A percentile compares a stretch with the other conserved stretches of the same genome.
These are phyloP conservation scores for Chirona hameri DNA, from an alignment of 2,888 invertebrate species.

Conservation along the genomic window DNA sequence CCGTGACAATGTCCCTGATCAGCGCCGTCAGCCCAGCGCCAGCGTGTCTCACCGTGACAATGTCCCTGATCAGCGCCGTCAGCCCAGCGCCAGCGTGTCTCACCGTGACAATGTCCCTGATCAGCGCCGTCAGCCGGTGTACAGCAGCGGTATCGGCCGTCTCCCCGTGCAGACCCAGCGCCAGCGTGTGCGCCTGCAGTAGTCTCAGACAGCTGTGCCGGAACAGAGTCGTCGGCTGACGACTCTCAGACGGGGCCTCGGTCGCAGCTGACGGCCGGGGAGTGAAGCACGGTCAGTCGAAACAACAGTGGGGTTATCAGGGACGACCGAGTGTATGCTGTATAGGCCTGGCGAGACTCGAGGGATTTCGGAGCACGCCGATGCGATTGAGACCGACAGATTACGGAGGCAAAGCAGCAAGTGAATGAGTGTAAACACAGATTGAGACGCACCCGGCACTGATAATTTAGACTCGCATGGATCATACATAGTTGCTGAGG, in stretches of 20 bases:
- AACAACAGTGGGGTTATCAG: too few species aligned
- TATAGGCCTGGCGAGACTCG: too few species aligned
- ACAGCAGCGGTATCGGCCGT: constrained; percentile 57
- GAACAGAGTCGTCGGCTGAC: constrained; percentile 65
- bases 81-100: constrained; percentile 64
- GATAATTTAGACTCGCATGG: too few species aligned
- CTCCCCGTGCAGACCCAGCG: constrained; percentile 63
- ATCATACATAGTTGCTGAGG: too few species aligned
- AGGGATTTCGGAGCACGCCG: too few species aligned
- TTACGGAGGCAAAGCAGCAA: too few species aligned
- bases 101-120: constrained; percentile 46
- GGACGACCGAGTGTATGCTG: too few species aligned
- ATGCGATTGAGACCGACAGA: too few species aligned
- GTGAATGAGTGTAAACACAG: too few species aligned
- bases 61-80: too few species aligned
- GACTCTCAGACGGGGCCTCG: constrained; percentile 49
- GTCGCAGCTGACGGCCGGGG: constrained; percentile 34
- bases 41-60: constrained; percentile 60
- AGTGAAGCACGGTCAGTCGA: too few species aligned
- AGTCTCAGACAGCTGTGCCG: constrained; percentile 63
- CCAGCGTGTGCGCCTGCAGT: constrained; percentile 61
- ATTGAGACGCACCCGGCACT: too few species aligned
- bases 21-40: constrained; percentile 52
- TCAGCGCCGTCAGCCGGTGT: constrained; percentile 49
- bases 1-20: constrained; percentile 47